Conservation (phyloP, 1,140 invertebrate genomes). For the Solen grandis region DNA sequence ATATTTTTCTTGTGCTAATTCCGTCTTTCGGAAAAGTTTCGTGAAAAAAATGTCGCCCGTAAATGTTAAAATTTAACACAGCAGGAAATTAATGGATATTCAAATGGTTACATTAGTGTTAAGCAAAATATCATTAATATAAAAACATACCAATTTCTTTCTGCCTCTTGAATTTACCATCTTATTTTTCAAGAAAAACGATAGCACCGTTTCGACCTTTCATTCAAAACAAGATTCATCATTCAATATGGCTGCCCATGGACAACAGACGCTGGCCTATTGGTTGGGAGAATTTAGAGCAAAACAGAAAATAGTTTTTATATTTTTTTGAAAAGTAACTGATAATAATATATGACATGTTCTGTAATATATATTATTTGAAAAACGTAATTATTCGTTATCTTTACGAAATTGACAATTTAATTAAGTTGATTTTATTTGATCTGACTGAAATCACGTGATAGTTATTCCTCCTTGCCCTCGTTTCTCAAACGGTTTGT, state of each 20-base stretch:
- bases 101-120: constrained; percentile 36
- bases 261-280: constrained; percentile 67
- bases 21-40: background rate
- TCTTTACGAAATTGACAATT: too few relatives aligned
- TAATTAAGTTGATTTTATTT: too few relatives aligned
- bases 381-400: too few relatives aligned
- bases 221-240: constrained; percentile 52
- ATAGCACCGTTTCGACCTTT: constrained; percentile 41
- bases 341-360: too few relatives aligned
- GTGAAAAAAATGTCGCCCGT: background rate
- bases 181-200: constrained; percentile 55
- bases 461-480: constrained; percentile 36
- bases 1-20: background rate
- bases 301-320: too few relatives aligned
- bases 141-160: constrained; percentile 41
- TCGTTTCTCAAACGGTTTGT: constrained; percentile 69
- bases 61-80: background rate
- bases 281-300: constrained; percentile 71
- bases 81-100: constrained; percentile 40
- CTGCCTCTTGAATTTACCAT: constrained; percentile 51
- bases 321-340: too few relatives aligned
- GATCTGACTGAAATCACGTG: constrained; percentile 11
- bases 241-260: constrained; percentile 73
- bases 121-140: constrained; percentile 25
- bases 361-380: too few relatives aligned